These are phyloP conservation scores for Chouioia cunea DNA, from an alignment of 2,888 invertebrate genomes.

Conservation along the genomic window DNA sequence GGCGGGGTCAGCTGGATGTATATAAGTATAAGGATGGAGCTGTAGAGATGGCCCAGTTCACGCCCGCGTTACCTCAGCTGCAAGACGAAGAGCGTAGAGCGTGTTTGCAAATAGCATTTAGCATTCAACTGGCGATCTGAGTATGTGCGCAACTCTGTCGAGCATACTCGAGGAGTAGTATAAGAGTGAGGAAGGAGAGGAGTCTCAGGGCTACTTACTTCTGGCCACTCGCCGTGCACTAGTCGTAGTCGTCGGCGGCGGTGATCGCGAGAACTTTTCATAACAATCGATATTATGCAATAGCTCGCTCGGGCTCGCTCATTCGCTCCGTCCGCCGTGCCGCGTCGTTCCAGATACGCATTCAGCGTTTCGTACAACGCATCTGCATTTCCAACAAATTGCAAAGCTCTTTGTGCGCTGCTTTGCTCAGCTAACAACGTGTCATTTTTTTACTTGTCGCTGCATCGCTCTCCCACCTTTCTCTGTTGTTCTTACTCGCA, in stretches of 20 bases:
- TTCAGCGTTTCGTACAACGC: constrained; percentile 49
- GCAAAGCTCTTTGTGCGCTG: constrained; percentile 29
- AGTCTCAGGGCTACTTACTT: no score
- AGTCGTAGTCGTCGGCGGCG: neutral
- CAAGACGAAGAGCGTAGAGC: constrained; percentile 49
- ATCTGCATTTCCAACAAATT: constrained; percentile 47
- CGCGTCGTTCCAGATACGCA: constrained; percentile 52
- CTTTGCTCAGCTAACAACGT: constrained; percentile 40
- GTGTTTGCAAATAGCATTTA: constrained; percentile 57
- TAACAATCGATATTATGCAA: constrained; percentile 62
- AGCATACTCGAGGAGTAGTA: no score
- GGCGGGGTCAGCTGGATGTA: no score
- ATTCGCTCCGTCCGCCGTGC: no score
- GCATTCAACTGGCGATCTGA: constrained; percentile 55
- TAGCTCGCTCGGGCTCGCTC: constrained; percentile 14
- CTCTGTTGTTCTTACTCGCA: no score
- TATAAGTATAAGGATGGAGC: no score
- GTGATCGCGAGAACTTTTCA: constrained; percentile 58
- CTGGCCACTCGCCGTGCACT: no score
- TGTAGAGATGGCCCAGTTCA: constrained; percentile 56
- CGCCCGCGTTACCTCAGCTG: constrained; percentile 50
- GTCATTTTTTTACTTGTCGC: constrained; percentile 35
- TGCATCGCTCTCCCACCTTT: constrained; percentile 9
- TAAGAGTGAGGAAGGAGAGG: no score
- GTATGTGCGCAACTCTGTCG: no score